phyloP scores from a whole-genome alignment of 2,113 vertebrate species.

The Tympanuchus pallidicinctus region DNA sequence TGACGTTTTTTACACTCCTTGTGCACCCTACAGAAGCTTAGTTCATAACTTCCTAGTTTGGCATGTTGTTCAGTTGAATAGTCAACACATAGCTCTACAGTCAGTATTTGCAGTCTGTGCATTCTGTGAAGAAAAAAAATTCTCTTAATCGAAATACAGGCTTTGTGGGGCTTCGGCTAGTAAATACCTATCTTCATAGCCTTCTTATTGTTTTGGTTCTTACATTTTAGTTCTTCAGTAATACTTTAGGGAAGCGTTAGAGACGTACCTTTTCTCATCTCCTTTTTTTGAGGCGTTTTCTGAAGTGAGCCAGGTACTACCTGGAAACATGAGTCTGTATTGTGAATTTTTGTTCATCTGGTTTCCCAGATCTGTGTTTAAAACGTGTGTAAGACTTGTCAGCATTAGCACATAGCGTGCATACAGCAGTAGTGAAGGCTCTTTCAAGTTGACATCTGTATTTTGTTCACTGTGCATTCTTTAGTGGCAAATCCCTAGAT shows the following conservation, averaged over 20 bases:
- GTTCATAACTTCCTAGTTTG: neutral
- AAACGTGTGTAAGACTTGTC: neutral
- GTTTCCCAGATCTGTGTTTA: no score
- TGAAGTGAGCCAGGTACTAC: neutral
- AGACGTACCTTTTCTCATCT: neutral
- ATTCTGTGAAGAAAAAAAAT: neutral
- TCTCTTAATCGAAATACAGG: neutral
- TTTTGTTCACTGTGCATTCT: accelerated
- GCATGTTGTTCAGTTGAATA: neutral
- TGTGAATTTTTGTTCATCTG: neutral
- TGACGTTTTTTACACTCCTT: neutral
- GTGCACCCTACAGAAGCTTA: neutral
- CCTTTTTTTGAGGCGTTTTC: neutral
- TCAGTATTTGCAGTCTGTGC: neutral
- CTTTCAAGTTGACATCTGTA: neutral
- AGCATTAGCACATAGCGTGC: neutral
- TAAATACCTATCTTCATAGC: neutral
- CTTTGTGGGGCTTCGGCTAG: neutral
- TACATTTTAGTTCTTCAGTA: neutral
- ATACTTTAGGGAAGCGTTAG: neutral
- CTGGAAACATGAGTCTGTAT: neutral
- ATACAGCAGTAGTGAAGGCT: neutral
- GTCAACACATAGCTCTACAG: neutral
- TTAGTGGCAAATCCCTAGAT: neutral
- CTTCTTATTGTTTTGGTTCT: neutral